Percentiles rank a stretch among this genome's conserved stretches.
phyloP scores from a whole-genome alignment of 2,797 vertebrate species.

The Hapalemur alaotrensis region DNA sequence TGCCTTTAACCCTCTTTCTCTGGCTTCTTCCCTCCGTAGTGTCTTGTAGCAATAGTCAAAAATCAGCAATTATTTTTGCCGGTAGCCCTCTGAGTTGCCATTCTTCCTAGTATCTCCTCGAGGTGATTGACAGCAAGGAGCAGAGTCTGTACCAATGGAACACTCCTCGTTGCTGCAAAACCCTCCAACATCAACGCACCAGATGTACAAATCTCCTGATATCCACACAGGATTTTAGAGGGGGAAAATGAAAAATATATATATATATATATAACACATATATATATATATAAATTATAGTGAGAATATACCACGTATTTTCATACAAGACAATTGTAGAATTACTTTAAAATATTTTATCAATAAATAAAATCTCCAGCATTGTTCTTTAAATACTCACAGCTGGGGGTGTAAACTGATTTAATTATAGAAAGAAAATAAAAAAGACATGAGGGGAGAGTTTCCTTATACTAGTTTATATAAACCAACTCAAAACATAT shows the following conservation, averaged over 20 bases:
- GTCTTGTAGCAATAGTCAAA: background rate
- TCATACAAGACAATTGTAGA: background rate
- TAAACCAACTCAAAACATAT: background rate
- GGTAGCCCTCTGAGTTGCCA: background rate
- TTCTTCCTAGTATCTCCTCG: background rate
- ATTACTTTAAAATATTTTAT: background rate
- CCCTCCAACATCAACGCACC: accelerated
- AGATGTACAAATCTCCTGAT: background rate
- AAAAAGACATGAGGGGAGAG: background rate
- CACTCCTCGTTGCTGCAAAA: background rate
- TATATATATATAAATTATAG: background rate
- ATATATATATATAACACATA: too few species aligned
- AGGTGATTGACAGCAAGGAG: background rate
- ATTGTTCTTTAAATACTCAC: background rate
- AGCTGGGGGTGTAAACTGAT: background rate
- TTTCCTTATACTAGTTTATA: background rate
- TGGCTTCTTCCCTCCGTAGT: background rate
- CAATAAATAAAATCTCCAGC: background rate
- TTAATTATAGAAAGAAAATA: background rate
- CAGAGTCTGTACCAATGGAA: background rate
- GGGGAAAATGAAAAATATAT: background rate
- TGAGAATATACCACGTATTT: background rate
- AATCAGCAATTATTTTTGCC: background rate
- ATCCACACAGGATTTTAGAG: background rate
- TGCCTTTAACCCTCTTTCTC: background rate